phyloP scores from a whole-genome alignment of 2,888 invertebrate genomes.

The Choristoneura rosaceana region DNA sequence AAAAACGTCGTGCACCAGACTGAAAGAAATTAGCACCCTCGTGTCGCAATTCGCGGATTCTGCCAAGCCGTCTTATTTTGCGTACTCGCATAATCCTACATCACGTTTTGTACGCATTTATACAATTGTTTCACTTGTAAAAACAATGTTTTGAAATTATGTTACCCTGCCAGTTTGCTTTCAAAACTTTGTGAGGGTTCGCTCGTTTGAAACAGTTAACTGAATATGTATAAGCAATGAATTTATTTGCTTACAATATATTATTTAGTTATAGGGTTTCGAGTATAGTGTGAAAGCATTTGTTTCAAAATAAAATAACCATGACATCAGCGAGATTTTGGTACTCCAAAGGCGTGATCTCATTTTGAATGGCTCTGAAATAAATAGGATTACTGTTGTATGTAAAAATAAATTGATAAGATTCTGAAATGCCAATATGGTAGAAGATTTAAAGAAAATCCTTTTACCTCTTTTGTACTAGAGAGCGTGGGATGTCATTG shows the following conservation, averaged over 20 bases:
- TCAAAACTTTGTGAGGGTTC: background rate
- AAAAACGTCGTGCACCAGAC: constrained; percentile 9
- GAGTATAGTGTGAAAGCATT: background rate
- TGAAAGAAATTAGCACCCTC: constrained; percentile 22
- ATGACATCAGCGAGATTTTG: background rate
- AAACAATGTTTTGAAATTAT: constrained; percentile 16
- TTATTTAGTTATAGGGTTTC: background rate
- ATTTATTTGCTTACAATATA: too few relatives aligned
- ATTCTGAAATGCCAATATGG: background rate
- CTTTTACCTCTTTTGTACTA: background rate
- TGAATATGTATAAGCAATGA: background rate
- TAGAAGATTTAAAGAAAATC: background rate
- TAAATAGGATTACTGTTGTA: background rate
- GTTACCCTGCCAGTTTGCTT: background rate
- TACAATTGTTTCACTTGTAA: constrained; percentile 30
- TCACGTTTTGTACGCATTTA: constrained; percentile 31
- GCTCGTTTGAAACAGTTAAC: background rate
- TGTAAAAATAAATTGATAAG: background rate
- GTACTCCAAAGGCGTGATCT: background rate
- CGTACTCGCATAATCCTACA: constrained; percentile 32
- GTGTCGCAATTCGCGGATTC: background rate
- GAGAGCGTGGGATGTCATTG: background rate
- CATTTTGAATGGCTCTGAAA: background rate
- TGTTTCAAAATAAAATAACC: background rate
- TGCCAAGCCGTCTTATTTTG: constrained; percentile 8